phyloP scores from a whole-genome alignment of 2,113 vertebrate species.

The Festucalex cinctus region DNA sequence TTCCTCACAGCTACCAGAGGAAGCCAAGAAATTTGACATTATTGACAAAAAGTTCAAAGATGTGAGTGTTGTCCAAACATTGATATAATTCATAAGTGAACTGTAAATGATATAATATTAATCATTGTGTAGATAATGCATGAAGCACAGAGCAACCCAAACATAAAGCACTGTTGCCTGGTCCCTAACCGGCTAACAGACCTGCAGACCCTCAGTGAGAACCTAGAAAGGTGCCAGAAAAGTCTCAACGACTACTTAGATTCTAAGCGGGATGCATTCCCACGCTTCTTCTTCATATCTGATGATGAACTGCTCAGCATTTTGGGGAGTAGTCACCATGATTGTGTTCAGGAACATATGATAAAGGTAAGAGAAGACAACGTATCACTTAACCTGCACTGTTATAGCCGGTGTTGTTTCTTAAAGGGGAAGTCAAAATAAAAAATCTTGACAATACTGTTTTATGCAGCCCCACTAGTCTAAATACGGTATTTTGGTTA shows the following conservation, averaged over 20 bases:
- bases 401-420: no score
- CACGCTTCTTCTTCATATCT: slow-evolving; percentile 96
- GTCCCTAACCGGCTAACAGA: slow-evolving; percentile 79
- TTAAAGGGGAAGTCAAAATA: no score
- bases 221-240: slow-evolving; percentile 92
- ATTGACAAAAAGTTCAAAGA: slow-evolving; percentile 85
- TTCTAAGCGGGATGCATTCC: slow-evolving; percentile 90
- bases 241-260: slow-evolving; percentile 92
- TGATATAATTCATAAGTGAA: background rate
- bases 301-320: slow-evolving; percentile 97
- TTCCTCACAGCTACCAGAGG: slow-evolving; percentile 85
- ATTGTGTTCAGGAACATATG: slow-evolving; percentile 94
- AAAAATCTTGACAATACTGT: no score
- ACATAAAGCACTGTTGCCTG: slow-evolving; percentile 85
- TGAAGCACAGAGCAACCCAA: slow-evolving; percentile 76
- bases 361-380: slow-evolving; percentile 80
- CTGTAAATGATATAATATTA: background rate
- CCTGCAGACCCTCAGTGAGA: slow-evolving; percentile 78
- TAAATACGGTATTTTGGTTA: no score
- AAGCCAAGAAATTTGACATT: slow-evolving; percentile 89
- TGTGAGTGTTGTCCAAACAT: slow-evolving; percentile 63
- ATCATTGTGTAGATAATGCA: slow-evolving; percentile 82
- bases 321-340: slow-evolving; percentile 84
- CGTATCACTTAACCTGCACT: background rate
- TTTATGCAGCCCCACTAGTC: no score